Conservation (phyloP, 1,140 invertebrate species). For the Aphelenchoides avenae region DNA sequence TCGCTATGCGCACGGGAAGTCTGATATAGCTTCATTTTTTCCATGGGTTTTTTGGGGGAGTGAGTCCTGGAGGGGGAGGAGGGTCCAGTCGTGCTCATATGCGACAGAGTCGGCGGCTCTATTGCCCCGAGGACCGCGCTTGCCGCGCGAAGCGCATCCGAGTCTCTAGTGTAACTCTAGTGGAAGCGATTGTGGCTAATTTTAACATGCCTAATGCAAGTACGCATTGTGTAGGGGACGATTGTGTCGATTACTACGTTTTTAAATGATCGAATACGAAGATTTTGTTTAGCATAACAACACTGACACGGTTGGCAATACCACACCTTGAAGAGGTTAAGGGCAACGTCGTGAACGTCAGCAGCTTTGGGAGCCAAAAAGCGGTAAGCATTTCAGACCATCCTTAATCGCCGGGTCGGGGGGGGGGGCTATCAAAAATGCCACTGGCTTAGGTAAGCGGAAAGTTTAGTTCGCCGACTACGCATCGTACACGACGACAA, state of each 20-base stretch:
- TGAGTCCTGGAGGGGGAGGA: too few species aligned
- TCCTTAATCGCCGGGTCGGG: too few species aligned
- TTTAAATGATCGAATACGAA: neutral
- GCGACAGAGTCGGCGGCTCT: too few species aligned
- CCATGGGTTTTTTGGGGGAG: too few species aligned
- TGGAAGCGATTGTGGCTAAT: neutral
- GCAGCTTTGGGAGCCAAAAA: slow-evolving; percentile 29
- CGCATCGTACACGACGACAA: slow-evolving; percentile 19
- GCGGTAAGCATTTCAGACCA: slow-evolving; percentile 5
- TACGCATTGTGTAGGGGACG: neutral
- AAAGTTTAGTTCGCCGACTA: slow-evolving; percentile 25
- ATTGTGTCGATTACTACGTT: neutral
- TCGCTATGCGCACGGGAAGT: too few species aligned
- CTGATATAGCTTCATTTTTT: too few species aligned
- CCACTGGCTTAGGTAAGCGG: too few species aligned
- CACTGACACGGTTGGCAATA: slow-evolving; percentile 21
- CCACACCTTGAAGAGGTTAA: slow-evolving; percentile 23
- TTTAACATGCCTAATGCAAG: neutral
- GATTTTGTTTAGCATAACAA: slow-evolving; percentile 26
- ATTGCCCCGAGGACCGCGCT: too few species aligned
- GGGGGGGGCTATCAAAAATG: too few species aligned
- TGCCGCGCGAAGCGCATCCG: too few species aligned
- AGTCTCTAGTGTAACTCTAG: too few species aligned
- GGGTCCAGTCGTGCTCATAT: too few species aligned
- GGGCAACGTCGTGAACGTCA: slow-evolving; percentile 24